phyloP scores from a whole-genome alignment of 2,113 vertebrate species.

The Corythaeola cristata region DNA sequence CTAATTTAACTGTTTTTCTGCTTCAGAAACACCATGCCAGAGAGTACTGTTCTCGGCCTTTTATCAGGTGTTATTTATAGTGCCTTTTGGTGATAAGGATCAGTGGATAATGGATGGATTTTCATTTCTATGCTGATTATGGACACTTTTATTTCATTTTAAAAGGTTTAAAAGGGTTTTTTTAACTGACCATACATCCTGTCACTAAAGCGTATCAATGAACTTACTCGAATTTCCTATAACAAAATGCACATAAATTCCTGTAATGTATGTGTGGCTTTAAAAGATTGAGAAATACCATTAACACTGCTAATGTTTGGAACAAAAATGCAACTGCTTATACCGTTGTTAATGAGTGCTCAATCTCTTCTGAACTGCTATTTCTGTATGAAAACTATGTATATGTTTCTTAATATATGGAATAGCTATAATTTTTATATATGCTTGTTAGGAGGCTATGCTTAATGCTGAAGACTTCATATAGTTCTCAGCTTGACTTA shows the following conservation, averaged over 20 bases:
- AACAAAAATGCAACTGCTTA: background rate
- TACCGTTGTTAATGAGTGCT: background rate
- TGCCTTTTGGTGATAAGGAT: conserved; percentile 30
- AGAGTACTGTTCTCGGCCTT: background rate
- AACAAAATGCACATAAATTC: background rate
- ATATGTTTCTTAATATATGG: background rate
- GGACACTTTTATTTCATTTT: background rate
- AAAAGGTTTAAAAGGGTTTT: background rate
- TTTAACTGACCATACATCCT: background rate
- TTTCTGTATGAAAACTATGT: background rate
- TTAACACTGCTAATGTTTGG: background rate
- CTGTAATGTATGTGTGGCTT: background rate
- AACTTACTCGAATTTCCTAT: background rate
- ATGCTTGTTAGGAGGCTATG: background rate
- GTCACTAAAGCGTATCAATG: background rate
- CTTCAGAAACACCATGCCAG: background rate
- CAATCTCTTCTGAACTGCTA: background rate
- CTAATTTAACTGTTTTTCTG: background rate
- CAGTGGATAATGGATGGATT: conserved; percentile 19
- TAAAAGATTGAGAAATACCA: background rate
- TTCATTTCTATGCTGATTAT: conserved; percentile 32
- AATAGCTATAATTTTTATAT: conserved; percentile 7
- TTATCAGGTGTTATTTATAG: conserved; percentile 17
- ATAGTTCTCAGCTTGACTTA: background rate
- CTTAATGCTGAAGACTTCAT: background rate